phyloP scores from a whole-genome alignment of 2,797 vertebrate species.

The Chelmon rostratus region DNA sequence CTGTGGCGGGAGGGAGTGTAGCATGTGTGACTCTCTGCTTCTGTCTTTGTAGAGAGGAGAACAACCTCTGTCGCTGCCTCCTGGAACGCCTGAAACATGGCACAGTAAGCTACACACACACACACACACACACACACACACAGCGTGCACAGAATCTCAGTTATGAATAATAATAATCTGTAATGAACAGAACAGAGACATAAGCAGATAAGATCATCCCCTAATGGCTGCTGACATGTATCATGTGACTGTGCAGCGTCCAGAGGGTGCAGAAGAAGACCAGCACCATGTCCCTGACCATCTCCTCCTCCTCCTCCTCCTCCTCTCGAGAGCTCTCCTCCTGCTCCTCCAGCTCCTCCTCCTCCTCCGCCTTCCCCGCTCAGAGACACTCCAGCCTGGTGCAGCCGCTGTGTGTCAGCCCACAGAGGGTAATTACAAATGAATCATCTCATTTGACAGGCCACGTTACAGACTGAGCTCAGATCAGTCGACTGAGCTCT shows the following conservation, averaged over 20 bases:
- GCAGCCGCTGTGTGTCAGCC: conserved; percentile 78
- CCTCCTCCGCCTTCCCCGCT: conserved; percentile 62
- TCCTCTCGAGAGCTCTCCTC: conserved; percentile 74
- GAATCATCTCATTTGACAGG: background rate
- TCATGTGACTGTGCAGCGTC: conserved; percentile 50
- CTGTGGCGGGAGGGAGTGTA: background rate
- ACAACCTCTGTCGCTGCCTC: conserved; percentile 35
- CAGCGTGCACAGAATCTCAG: background rate
- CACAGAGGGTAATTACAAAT: conserved; percentile 72
- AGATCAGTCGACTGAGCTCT: background rate
- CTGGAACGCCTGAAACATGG: conserved; percentile 81
- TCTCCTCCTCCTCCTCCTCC: conserved; percentile 81
- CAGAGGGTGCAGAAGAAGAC: conserved; percentile 86
- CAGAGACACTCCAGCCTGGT: conserved; percentile 83
- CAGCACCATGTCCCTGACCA: conserved; percentile 86
- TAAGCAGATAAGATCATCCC: background rate
- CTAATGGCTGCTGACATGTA: background rate
- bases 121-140: conserved; percentile 9
- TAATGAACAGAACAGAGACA: background rate
- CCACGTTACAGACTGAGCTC: background rate
- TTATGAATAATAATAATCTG: background rate
- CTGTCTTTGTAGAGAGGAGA: conserved; percentile 51
- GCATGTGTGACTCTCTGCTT: conserved; percentile 28
- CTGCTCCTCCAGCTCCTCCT: conserved; percentile 59
- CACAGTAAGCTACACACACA: conserved; percentile 77